Base-by-base conservation (phyloP, 2,888 invertebrate genomes). In the Euspilapteryx auroguttella region DNA sequence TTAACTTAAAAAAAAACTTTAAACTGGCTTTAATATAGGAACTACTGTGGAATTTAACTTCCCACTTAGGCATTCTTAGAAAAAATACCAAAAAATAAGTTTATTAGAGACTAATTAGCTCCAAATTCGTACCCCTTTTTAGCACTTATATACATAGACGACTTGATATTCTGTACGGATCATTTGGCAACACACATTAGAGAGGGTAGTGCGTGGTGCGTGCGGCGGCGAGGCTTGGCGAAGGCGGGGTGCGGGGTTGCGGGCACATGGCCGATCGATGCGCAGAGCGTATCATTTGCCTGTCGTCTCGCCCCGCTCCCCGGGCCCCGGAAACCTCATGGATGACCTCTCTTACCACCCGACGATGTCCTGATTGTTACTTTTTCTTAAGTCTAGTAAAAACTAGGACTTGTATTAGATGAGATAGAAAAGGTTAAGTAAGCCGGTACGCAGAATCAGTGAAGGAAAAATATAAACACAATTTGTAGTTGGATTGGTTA, bases 181-280 rank as follows among this genome's bases (percentile, higher is more conserved):
- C 68, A 71, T 71, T 71, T 68, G 69, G 62, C 64, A 62, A 59
- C 55, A 64, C 66, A 65, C 66, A 61, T 63, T 64, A 63, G 62
- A 59, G 47, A 46, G 37, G 36, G 41, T 14, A 25, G 25, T 25
- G 15, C 14, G 38, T 37, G 27, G 55, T 52, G 57, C 47, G 32
- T 34, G 14, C 23, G 17, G 14, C 55, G 49, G 45, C 49, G 43
- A 49, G 50, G 53, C 53, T 50, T 48, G 48, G 50, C 55, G 37
- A 37, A 42, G 45, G 42, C 44, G 33, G 34, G 47, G 41, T 42
- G 35, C 36, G 30, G 36, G 31, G 31, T 25, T 27, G 36, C 33
- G 35, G 27, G 42, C 51, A 51, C 54, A 49, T 49, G 51, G 48
- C 53, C 41, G 68, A 73, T 71, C 73, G 73, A 73, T 73, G 63